phyloP scores from a whole-genome alignment of 2,888 invertebrate genomes.

The Abscondita cerata region DNA sequence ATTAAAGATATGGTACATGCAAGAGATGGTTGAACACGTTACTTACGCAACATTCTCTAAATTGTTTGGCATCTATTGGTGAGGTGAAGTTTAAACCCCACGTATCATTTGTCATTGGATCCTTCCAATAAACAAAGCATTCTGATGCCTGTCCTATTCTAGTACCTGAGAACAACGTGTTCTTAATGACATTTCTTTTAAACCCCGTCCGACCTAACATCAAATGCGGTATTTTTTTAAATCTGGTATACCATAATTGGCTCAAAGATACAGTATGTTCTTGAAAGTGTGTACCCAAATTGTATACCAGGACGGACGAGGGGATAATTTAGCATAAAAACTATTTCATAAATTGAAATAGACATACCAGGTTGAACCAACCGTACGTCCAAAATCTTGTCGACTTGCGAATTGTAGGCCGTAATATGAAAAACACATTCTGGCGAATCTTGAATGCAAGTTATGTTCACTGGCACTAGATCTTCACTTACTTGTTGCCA shows the following conservation, averaged over 20 bases:
- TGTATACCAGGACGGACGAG: no score
- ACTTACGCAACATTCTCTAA: constrained; percentile 96
- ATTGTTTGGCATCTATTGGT: constrained; percentile 96
- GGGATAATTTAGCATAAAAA: no score
- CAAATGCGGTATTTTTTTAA: no score
- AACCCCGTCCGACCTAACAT: no score
- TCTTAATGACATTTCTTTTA: not conserved
- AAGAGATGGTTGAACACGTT: constrained; percentile 33
- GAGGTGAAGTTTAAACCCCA: constrained; percentile 99
- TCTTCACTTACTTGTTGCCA: constrained; percentile 99
- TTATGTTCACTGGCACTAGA: constrained; percentile 97
- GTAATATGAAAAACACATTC: constrained; percentile 98
- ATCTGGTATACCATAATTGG: no score
- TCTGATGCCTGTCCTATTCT: constrained; percentile 97
- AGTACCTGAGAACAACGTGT: constrained; percentile 71
- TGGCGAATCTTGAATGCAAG: constrained; percentile 95
- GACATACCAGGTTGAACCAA: constrained; percentile 91
- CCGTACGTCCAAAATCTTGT: constrained; percentile 97
- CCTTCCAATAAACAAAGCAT: constrained; percentile 99
- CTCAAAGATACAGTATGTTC: no score
- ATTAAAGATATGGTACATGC: no score
- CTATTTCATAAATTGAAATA: no score
- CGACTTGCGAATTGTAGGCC: constrained; percentile 98
- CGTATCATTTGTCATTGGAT: constrained; percentile 95
- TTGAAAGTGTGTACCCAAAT: no score